Percentiles rank a stretch among this genome's conserved stretches.
These are phyloP conservation scores for Cydia splendana DNA, from an alignment of 1,140 invertebrate species.

Conservation along the genomic window DNA sequence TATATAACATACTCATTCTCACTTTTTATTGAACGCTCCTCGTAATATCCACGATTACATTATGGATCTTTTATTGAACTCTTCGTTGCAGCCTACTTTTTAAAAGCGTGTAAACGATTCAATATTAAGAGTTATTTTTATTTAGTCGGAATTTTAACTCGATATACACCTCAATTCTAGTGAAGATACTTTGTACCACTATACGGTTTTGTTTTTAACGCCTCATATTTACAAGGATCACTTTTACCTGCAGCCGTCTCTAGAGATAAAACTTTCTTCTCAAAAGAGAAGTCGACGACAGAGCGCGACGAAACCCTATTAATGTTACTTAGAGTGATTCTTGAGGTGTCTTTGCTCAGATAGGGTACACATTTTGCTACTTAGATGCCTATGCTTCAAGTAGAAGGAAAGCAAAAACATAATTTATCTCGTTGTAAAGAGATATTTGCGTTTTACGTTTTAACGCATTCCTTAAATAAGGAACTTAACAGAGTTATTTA, in stretches of 20 bases:
- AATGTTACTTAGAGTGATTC: constrained; percentile 75
- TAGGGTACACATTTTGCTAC: constrained; percentile 75
- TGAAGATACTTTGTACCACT: neutral
- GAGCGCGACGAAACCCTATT: constrained; percentile 62
- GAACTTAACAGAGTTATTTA: neutral
- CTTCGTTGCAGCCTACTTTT: no score
- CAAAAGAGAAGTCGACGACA: neutral
- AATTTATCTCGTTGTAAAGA: constrained; percentile 47
- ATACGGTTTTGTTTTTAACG: neutral
- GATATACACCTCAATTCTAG: neutral
- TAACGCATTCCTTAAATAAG: constrained; percentile 23
- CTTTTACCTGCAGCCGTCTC: neutral
- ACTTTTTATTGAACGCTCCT: no score
- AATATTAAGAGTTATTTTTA: no score
- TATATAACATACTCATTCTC: no score
- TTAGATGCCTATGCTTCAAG: constrained; percentile 69
- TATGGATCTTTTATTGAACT: no score
- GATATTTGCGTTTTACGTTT: constrained; percentile 43
- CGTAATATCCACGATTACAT: no score
- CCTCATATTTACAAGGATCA: neutral
- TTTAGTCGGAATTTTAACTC: no score
- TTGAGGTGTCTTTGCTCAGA: constrained; percentile 58
- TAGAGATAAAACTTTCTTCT: neutral
- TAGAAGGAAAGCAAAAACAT: constrained; percentile 42
- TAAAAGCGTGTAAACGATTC: no score